These are phyloP conservation scores for Pan paniscus DNA, from an alignment of 2,113 vertebrate genomes.

Conservation along the genomic window DNA sequence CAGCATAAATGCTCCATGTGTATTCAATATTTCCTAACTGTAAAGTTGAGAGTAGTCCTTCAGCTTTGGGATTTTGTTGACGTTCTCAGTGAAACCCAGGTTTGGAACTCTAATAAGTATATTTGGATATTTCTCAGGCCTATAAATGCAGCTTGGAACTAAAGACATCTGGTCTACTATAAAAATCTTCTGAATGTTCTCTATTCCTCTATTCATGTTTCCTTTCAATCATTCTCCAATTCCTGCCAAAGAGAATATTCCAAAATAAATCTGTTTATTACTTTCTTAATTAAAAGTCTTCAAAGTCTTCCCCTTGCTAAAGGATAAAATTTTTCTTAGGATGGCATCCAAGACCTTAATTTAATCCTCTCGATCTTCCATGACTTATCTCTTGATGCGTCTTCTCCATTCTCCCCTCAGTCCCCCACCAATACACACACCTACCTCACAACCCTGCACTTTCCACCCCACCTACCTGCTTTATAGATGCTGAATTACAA, in stretches of 20 bases:
- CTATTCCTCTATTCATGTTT: background rate
- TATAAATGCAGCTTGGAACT: background rate
- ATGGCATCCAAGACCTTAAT: background rate
- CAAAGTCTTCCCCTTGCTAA: background rate
- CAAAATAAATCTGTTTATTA: background rate
- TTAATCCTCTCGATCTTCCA: background rate
- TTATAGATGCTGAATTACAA: background rate
- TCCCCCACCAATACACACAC: background rate
- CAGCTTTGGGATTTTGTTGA: background rate
- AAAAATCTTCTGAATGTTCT: background rate
- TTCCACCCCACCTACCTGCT: background rate
- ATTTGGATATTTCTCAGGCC: background rate
- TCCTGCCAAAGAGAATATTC: background rate
- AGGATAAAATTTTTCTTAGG: background rate
- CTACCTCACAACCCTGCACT: too few relatives aligned
- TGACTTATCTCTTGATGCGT: background rate
- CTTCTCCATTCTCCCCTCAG: background rate
- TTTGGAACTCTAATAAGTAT: background rate
- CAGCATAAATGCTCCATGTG: background rate
- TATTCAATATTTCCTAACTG: background rate
- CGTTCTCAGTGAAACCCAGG: background rate
- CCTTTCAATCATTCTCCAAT: background rate
- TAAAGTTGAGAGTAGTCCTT: background rate
- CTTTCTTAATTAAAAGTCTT: background rate
- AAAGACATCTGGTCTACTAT: background rate